Evolutionary conservation across 2,113 vertebrate species (phyloP).

Genomic region (Manacus vitellinus): DNA sequence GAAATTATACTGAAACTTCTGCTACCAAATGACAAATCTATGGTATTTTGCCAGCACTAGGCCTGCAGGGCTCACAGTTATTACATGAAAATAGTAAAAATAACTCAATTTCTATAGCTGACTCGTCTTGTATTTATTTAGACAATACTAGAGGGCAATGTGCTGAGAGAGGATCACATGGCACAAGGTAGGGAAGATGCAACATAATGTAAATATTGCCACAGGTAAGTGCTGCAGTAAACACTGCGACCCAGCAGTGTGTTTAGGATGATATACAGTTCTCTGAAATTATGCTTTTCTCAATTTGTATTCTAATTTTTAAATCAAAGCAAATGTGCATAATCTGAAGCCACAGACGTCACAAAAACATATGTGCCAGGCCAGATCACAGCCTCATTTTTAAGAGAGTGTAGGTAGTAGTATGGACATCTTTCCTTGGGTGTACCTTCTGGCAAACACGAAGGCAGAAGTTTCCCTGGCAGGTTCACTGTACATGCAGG

Average conservation of each 20-base stretch:
- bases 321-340: not conserved
- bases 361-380: not conserved
- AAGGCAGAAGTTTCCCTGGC: not conserved
- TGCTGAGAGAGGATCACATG: not conserved
- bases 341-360: not conserved
- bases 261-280: not conserved
- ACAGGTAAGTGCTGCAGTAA: not conserved
- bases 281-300: not conserved
- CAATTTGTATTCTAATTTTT: not conserved
- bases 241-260: not conserved
- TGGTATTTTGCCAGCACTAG: conserved; percentile 39
- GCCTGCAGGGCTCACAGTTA: conserved; percentile 47
- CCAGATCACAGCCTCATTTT: not conserved
- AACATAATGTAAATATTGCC: not conserved
- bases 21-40: conserved; percentile 47
- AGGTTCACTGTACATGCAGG: not conserved
- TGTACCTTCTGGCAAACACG: not conserved
- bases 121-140: conserved; percentile 46
- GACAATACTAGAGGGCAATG: conserved; percentile 24
- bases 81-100: conserved; percentile 65
- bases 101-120: conserved; percentile 50
- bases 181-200: not conserved
- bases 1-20: conserved; percentile 42
- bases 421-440: not conserved
- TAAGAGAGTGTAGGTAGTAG: not conserved